These are phyloP conservation scores for Eurypyga helias DNA, from an alignment of 2,113 vertebrate genomes.

Conservation along the genomic window DNA sequence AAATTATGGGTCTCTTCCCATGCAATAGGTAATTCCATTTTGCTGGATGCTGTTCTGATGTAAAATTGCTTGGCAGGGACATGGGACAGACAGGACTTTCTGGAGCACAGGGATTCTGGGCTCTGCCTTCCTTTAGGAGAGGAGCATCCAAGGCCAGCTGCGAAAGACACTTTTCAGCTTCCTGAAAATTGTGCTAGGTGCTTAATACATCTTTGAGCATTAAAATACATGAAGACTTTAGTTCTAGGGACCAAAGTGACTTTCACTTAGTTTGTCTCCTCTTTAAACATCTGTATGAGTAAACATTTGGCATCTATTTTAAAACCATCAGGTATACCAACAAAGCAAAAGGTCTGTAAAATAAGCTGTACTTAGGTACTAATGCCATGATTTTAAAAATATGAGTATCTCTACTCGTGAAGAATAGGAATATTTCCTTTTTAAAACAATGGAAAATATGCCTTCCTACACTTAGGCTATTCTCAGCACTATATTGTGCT, in stretches of 20 bases:
- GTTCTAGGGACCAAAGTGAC: not conserved
- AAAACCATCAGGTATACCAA: not conserved
- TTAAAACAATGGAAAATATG: not conserved
- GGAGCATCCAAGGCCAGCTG: not conserved
- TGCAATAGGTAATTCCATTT: not conserved
- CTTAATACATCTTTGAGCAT: not conserved
- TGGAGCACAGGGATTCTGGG: not conserved
- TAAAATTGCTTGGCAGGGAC: not conserved
- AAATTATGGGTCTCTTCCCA: not conserved
- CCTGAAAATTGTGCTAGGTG: not conserved
- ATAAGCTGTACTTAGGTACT: not conserved
- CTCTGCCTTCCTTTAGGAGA: not conserved
- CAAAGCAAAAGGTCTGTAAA: not conserved
- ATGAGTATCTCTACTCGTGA: not conserved
- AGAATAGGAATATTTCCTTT: not conserved
- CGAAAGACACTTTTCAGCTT: not conserved
- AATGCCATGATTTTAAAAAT: not conserved
- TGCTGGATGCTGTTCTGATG: not conserved
- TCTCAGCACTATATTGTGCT: not conserved
- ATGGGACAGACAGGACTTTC: accelerated
- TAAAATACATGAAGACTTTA: not conserved
- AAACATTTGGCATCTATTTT: not conserved
- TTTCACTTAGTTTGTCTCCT: not conserved
- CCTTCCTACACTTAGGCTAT: not conserved
- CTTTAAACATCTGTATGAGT: not conserved